Conservation (phyloP, 2,888 invertebrate genomes). For the Blomia tropicalis region DNA sequence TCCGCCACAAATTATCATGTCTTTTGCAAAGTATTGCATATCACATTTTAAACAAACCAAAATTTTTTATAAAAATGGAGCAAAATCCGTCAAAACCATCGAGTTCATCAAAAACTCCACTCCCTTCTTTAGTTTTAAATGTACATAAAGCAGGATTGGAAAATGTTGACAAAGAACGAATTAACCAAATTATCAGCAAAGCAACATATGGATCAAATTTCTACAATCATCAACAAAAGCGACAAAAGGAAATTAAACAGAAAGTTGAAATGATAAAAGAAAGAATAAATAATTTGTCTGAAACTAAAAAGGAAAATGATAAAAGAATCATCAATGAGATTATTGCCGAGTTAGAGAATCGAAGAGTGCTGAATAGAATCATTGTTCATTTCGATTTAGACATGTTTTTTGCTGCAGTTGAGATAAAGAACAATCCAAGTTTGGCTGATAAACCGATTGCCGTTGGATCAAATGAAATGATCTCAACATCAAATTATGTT, state of each 20-base stretch:
- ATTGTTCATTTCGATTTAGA: conserved; percentile 48
- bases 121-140: no score
- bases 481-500: conserved; percentile 46
- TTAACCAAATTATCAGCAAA: conserved; percentile 36
- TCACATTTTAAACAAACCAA: no score
- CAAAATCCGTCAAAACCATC: no score
- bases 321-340: conserved; percentile 35
- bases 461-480: conserved; percentile 43
- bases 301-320: conserved; percentile 33
- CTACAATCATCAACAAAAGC: conserved; percentile 40
- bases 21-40: no score
- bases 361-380: conserved; percentile 37
- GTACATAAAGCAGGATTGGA: conserved; percentile 30
- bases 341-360: conserved; percentile 36
- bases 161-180: conserved; percentile 31
- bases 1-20: no score
- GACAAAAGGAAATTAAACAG: conserved; percentile 39
- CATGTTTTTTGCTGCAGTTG: conserved; percentile 46
- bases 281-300: conserved; percentile 31
- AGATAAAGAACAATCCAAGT: conserved; percentile 36
- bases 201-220: conserved; percentile 42
- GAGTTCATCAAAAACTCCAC: no score
- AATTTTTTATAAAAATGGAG: no score
- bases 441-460: conserved; percentile 44
- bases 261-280: conserved; percentile 33